A percentile compares a stretch with the other conserved stretches of the same genome.
Evolutionary conservation across 2,888 invertebrate species (phyloP).

Genomic region (Galeruca laticollis): DNA sequence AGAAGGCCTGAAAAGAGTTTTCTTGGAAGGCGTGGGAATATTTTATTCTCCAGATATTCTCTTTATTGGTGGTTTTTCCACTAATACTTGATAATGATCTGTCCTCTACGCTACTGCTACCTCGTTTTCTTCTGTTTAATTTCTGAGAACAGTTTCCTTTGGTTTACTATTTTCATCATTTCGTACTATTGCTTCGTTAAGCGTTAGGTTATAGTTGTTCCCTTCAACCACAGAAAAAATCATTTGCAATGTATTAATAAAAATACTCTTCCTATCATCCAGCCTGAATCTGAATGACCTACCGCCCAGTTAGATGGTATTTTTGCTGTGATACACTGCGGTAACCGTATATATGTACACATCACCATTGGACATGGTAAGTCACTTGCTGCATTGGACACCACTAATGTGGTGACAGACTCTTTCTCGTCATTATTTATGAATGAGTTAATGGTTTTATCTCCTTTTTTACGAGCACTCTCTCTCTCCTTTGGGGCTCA

Average conservation of each 20-base stretch:
- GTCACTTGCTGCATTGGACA: too few species aligned
- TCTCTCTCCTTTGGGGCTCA: neutral
- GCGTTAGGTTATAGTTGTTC: neutral
- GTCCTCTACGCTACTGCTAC: neutral
- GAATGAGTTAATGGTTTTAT: neutral
- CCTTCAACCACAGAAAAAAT: neutral
- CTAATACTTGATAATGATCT: neutral
- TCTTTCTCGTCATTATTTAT: too few species aligned
- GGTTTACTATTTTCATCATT: neutral
- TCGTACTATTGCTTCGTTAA: neutral
- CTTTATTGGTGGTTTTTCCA: neutral
- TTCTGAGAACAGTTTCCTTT: neutral
- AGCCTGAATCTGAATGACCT: too few species aligned
- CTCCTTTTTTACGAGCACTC: neutral
- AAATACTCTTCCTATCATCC: neutral
- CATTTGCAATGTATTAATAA: neutral
- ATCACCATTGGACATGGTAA: neutral
- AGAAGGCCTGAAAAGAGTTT: slow-evolving; percentile 13
- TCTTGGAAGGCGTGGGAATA: slow-evolving; percentile 21
- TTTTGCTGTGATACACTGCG: neutral
- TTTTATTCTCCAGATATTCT: slow-evolving; percentile 8
- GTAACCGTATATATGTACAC: neutral
- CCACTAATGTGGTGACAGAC: neutral
- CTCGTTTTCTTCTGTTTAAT: neutral
- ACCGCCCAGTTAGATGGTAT: too few species aligned